A percentile compares a stretch with the other conserved stretches of the same genome.
Conservation (phyloP, 2,113 vertebrate genomes). For the Caloenas nicobarica region DNA sequence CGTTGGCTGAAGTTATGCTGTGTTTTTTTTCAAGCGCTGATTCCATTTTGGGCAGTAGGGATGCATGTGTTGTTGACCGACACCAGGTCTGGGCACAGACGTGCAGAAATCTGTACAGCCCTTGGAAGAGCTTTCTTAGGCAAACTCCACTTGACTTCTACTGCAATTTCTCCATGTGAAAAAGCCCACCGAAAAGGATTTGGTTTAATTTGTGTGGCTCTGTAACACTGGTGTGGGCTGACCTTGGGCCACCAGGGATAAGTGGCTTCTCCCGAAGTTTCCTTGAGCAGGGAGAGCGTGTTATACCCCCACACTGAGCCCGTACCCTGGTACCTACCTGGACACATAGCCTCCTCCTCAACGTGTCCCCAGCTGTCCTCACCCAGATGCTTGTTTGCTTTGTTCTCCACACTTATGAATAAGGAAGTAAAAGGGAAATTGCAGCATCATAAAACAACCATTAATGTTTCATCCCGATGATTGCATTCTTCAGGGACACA, state of each 20-base stretch:
- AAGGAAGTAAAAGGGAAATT: background rate
- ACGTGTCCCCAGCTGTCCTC: background rate
- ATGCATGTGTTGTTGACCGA: rapidly evolving
- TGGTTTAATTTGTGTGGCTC: background rate
- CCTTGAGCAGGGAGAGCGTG: background rate
- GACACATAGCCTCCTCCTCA: background rate
- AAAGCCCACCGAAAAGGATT: background rate
- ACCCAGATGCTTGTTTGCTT: background rate
- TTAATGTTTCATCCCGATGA: slow-evolving; percentile 11
- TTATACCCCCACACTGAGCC: background rate
- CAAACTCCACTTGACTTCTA: background rate
- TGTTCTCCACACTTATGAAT: background rate
- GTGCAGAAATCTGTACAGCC: rapidly evolving
- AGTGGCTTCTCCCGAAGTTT: background rate
- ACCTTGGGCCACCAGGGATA: background rate
- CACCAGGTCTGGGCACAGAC: rapidly evolving
- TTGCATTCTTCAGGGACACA: background rate
- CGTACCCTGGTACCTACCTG: background rate
- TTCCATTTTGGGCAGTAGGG: background rate
- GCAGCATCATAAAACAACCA: background rate
- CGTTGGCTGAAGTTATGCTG: rapidly evolving
- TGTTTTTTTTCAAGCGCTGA: background rate
- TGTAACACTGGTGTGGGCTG: rapidly evolving
- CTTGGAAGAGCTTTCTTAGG: background rate
- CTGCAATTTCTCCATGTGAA: background rate